A percentile compares a stretch with the other conserved stretches of the same genome.
These are phyloP conservation scores for Drosophila tropicalis DNA, from an alignment of 1,140 invertebrate species.

Conservation along the genomic window DNA sequence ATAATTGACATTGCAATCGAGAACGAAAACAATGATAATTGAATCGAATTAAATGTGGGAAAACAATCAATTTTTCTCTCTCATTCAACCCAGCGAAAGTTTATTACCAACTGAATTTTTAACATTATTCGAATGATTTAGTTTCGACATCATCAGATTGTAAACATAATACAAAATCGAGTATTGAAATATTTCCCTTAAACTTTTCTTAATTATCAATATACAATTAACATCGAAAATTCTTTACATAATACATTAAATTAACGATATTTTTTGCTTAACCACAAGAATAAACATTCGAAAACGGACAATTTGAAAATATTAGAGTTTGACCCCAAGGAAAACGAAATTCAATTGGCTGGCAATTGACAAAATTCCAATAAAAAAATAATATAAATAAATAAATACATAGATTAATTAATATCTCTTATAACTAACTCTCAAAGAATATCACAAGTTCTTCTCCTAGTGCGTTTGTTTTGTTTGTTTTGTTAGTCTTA, in stretches of 20 bases:
- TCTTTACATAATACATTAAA: not conserved
- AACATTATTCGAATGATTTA: not conserved
- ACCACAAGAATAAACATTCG: not conserved
- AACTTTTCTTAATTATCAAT: not conserved
- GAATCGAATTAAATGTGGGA: conserved; percentile 14
- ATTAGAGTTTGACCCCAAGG: not conserved
- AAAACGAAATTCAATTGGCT: conserved; percentile 6
- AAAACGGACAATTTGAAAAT: not conserved
- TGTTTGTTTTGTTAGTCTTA: not conserved
- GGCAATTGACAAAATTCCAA: conserved; percentile 4
- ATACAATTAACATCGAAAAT: conserved; percentile 8
- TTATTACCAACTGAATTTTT: not conserved
- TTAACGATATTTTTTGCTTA: conserved; percentile 5
- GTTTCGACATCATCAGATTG: not conserved
- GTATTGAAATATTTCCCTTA: not conserved
- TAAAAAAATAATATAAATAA: not conserved
- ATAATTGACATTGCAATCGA: conserved; percentile 57
- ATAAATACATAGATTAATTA: not conserved
- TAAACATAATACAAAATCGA: not conserved
- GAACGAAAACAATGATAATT: conserved; percentile 38
- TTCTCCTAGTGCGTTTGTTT: not conserved
- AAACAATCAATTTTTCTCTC: not conserved
- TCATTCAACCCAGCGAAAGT: not conserved
- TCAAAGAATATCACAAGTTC: conserved; percentile 30
- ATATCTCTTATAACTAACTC: not conserved